These are phyloP conservation scores for Hippolais icterina DNA, from an alignment of 2,113 vertebrate species.

Conservation along the genomic window DNA sequence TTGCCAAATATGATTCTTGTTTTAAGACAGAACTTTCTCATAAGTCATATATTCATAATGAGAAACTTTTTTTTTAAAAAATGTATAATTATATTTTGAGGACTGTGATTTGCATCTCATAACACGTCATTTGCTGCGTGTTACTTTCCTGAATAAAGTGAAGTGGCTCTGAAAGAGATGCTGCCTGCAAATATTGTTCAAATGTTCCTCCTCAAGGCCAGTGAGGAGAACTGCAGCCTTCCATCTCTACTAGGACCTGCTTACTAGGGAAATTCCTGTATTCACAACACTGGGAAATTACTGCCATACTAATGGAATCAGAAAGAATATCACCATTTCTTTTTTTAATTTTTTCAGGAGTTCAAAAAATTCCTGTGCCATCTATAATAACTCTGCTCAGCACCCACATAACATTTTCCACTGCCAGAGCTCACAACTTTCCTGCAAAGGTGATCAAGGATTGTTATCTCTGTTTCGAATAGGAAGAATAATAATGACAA, in stretches of 20 bases:
- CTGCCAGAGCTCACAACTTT: background rate
- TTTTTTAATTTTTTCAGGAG: background rate
- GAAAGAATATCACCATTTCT: background rate
- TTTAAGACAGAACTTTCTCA: background rate
- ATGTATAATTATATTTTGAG: background rate
- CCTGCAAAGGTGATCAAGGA: background rate
- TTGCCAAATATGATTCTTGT: background rate
- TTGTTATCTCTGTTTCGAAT: background rate
- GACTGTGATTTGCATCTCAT: background rate
- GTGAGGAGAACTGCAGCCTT: constrained; percentile 23
- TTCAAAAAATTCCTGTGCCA: background rate
- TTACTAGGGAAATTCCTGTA: background rate
- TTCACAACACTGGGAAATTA: background rate
- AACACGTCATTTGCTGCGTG: background rate
- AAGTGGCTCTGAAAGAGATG: background rate
- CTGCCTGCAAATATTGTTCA: background rate
- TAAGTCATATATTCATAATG: background rate
- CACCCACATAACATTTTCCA: fast-evolving
- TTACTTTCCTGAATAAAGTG: background rate
- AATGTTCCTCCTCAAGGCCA: constrained; percentile 47
- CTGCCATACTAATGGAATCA: background rate
- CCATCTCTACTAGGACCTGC: background rate
- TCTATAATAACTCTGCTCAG: background rate
- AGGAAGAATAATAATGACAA: background rate
- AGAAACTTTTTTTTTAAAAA: background rate